A percentile compares a stretch with the other conserved stretches of the same genome.
Conservation (phyloP, 2,113 vertebrate species). For the Tor tambroides region DNA sequence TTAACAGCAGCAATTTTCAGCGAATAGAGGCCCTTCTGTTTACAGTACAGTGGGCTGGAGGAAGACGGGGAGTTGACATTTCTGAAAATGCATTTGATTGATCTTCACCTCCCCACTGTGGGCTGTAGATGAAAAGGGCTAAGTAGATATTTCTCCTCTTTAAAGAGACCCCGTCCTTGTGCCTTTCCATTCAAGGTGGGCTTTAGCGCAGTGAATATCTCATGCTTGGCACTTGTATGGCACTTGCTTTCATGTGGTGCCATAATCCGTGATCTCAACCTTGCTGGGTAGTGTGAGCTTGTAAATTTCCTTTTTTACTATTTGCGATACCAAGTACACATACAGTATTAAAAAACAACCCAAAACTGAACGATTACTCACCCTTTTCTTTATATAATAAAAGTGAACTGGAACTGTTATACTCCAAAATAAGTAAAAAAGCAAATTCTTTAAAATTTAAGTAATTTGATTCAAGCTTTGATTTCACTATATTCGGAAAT, state of each 20-base stretch:
- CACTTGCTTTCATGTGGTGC: slow-evolving; percentile 13
- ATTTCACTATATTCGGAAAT: not conserved
- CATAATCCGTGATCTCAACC: slow-evolving; percentile 23
- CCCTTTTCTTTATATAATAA: not conserved
- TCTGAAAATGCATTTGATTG: slow-evolving; percentile 72
- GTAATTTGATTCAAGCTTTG: too few species aligned
- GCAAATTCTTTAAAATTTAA: not conserved
- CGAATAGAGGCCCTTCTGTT: slow-evolving; percentile 53
- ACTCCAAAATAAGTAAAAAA: not conserved
- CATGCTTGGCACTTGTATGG: not conserved
- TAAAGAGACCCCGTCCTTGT: slow-evolving; percentile 59
- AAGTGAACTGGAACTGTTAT: not conserved
- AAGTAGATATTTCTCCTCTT: slow-evolving; percentile 62
- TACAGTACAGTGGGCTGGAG: slow-evolving; percentile 64
- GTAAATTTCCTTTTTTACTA: not conserved
- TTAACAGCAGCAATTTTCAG: slow-evolving; percentile 67
- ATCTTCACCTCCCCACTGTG: slow-evolving; percentile 66
- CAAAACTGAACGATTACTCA: not conserved
- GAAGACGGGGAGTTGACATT: slow-evolving; percentile 70
- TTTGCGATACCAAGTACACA: not conserved
- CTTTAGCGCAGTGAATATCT: slow-evolving; percentile 2
- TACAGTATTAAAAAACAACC: not conserved
- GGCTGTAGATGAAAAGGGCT: slow-evolving; percentile 59
- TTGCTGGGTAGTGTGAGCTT: not conserved
- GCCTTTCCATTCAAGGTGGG: slow-evolving; percentile 47